phyloP scores from a whole-genome alignment of 2,797 vertebrate genomes.

The Momotus momota region DNA sequence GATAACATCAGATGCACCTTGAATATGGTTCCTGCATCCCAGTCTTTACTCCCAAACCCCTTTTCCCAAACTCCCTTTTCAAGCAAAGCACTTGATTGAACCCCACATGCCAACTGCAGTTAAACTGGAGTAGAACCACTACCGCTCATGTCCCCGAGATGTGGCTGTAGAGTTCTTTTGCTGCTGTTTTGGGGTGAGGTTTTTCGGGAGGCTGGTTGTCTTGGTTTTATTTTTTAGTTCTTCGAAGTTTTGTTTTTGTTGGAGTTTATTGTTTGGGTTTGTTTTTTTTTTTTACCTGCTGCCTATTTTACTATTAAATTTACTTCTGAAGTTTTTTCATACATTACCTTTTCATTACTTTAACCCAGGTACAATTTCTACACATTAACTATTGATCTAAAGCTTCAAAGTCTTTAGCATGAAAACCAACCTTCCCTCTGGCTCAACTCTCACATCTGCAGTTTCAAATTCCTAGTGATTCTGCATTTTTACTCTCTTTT shows the following conservation, averaged over 20 bases:
- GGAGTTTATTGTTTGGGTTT: background rate
- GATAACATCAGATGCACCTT: background rate
- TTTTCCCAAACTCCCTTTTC: no score
- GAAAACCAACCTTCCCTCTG: background rate
- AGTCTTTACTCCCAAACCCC: background rate
- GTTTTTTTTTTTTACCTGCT: background rate
- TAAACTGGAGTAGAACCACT: background rate
- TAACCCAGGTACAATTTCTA: background rate
- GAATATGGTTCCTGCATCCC: background rate
- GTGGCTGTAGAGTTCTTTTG: background rate
- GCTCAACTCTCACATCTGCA: background rate
- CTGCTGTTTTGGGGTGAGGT: background rate
- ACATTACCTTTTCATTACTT: background rate
- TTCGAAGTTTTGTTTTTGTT: background rate
- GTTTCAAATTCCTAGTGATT: background rate
- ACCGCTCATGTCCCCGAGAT: fast-evolving
- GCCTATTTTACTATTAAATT: background rate
- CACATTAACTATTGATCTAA: background rate
- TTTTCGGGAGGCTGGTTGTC: background rate
- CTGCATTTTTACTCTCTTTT: background rate
- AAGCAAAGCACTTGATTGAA: background rate
- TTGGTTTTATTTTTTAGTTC: background rate
- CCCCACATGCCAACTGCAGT: fast-evolving
- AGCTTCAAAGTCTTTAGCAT: background rate
- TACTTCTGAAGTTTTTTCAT: background rate